Evolutionary conservation across 2,888 invertebrate species (phyloP), one percentile per base, ranked within the genome.

Genomic region (Magallana nippona): DNA sequence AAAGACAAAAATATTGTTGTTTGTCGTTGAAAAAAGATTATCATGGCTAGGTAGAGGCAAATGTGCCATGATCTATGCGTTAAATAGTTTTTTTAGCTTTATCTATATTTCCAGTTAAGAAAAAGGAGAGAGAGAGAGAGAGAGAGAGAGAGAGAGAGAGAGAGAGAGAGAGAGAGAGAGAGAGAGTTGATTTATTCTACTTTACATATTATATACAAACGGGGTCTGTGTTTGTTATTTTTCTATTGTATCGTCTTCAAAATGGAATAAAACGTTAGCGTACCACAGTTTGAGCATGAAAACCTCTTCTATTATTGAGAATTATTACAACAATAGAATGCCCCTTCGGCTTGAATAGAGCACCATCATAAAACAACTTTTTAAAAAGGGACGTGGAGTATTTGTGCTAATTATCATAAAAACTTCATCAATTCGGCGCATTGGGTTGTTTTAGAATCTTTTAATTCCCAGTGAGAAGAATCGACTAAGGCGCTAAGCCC

Each of bases 341-440:
- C 27, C 63, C 22, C 27, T 11, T 63, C 63, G 22, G 22, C 63
- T 32, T 27, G 27, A 10, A 63, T 11, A 27, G 22, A 10, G 22
- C 0, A 27, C 63, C 1, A 22, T 63, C 63, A 27, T 63, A 63
- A 63, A 63, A 27, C 63, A 27, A 15, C 63, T 63, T 22, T 32
- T 22, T 63, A 22, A 19, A 63, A 63, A 15, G 63, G 15, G 63
- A 63, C 22, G 27, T 22, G 13, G 32, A 22, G 22, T 27, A 63
- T 63, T 63, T 63, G 22, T 63, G 27, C 63, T 63, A 63, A 63
- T 63, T 63, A 63, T 63, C 63, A 63, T 63, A 63, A 63, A 63
- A 63, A 63, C 63, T 63, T 63, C 63, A 27, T 63, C 62, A 71
- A 71, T 71, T 10, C 32, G 71, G 13, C 32, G 71, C 2, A 27